A percentile compares a stretch with the other conserved stretches of the same genome.
Evolutionary conservation across 2,888 invertebrate genomes (phyloP).

Genomic region (Megamerina dolium): DNA sequence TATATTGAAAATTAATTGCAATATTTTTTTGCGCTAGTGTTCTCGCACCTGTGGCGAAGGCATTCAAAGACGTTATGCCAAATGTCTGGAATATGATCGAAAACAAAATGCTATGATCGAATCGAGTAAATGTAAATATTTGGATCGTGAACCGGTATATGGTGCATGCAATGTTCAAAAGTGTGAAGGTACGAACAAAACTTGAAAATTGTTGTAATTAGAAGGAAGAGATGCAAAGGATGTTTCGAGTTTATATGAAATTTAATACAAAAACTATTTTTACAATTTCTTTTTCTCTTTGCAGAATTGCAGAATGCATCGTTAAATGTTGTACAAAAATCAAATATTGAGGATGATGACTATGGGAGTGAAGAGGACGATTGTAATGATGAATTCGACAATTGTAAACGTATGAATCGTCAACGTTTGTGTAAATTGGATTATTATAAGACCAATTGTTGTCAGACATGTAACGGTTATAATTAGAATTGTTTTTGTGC

Average conservation of each 20-base stretch:
- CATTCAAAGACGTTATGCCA: constrained; percentile 52
- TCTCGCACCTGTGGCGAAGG: constrained; percentile 55
- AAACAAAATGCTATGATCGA: constrained; percentile 43
- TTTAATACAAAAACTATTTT: no score
- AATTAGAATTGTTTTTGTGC: no score
- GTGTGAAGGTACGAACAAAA: constrained; percentile 50
- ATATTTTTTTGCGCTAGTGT: constrained; percentile 46
- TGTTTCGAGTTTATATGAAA: no score
- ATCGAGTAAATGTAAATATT: constrained; percentile 48
- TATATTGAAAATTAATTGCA: not conserved
- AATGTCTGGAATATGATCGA: constrained; percentile 50
- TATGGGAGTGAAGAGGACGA: constrained; percentile 48
- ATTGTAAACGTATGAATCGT: constrained; percentile 74
- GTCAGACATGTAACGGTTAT: constrained; percentile 56
- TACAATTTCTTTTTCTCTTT: not conserved
- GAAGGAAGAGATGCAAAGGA: no score
- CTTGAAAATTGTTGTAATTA: not conserved
- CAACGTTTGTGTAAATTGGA: constrained; percentile 75
- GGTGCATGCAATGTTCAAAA: constrained; percentile 51
- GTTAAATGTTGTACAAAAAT: constrained; percentile 9
- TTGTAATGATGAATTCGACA: constrained; percentile 62
- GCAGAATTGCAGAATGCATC: constrained; percentile 14
- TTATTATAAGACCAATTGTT: constrained; percentile 78
- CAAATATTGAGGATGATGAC: not conserved
- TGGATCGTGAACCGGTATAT: constrained; percentile 49